A percentile compares a stretch with the other conserved stretches of the same genome.
Conservation (phyloP, 2,797 vertebrate species). For the Cyprinodon diabolis region DNA sequence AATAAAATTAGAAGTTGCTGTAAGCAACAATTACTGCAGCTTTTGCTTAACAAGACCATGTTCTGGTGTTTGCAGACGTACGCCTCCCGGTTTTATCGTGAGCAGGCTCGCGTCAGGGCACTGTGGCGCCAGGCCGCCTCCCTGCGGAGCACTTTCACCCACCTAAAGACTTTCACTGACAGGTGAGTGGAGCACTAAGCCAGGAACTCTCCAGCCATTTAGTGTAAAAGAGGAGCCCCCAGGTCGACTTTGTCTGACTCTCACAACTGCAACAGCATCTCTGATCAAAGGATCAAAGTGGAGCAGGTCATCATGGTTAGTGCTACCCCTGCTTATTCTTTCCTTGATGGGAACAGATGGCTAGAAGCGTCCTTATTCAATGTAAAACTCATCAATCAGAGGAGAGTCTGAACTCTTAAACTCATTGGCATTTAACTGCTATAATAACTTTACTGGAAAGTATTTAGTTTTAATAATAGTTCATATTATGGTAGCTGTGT, state of each 20-base stretch:
- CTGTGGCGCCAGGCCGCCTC: slow-evolving; percentile 87
- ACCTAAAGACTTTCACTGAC: slow-evolving; percentile 82
- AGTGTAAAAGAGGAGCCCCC: slow-evolving; percentile 48
- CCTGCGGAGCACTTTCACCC: slow-evolving; percentile 82
- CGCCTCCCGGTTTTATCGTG: slow-evolving; percentile 60
- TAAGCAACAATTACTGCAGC: slow-evolving; percentile 29
- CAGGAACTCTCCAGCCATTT: slow-evolving; percentile 56
- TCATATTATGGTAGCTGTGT: slow-evolving; percentile 58
- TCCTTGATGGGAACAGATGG: slow-evolving; percentile 51
- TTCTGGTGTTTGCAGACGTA: slow-evolving; percentile 67
- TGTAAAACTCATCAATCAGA: slow-evolving; percentile 70
- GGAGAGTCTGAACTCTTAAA: slow-evolving; percentile 33
- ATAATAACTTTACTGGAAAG: slow-evolving; percentile 55
- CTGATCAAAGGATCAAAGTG: slow-evolving; percentile 73
- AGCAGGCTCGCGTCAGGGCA: slow-evolving; percentile 77
- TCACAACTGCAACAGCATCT: slow-evolving; percentile 49
- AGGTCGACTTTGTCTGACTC: slow-evolving; percentile 39
- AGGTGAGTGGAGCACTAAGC: slow-evolving; percentile 78
- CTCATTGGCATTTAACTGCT: slow-evolving; percentile 48
- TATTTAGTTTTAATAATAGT: slow-evolving; percentile 69
- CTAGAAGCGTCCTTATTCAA: slow-evolving; percentile 60
- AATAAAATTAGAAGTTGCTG: slow-evolving; percentile 54
- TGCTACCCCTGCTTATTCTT: slow-evolving; percentile 54
- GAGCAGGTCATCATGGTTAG: slow-evolving; percentile 62
- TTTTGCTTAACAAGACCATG: slow-evolving; percentile 11